Percentiles rank a stretch among this genome's conserved stretches.
These are phyloP conservation scores for Anolis sagrei DNA, from an alignment of 2,113 vertebrate species.

Conservation along the genomic window DNA sequence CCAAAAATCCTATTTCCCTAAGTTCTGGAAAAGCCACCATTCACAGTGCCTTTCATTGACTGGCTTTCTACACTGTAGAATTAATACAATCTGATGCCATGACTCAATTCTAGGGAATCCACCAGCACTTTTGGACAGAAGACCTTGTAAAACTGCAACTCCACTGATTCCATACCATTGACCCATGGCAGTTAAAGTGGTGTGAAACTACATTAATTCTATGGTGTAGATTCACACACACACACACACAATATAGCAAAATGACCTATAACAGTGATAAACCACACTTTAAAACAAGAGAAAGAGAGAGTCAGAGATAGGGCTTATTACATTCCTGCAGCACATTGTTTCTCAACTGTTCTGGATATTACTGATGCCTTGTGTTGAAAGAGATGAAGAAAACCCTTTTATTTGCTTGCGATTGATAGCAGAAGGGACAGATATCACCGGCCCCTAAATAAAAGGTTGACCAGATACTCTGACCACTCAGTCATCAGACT, in stretches of 20 bases:
- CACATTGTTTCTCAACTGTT: constrained; percentile 44
- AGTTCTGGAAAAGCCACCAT: neutral
- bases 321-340: neutral
- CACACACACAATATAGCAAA: neutral
- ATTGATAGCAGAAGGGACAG: constrained; percentile 57
- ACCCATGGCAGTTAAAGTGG: no score
- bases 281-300: no score
- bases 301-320: no score
- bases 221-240: no score
- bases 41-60: neutral
- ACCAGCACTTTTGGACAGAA: no score
- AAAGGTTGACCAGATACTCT: constrained; percentile 32
- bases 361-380: constrained; percentile 31
- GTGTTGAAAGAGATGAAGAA: constrained; percentile 59
- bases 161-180: no score
- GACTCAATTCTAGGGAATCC: no score
- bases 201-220: no score
- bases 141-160: no score
- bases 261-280: neutral
- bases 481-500: constrained; percentile 67
- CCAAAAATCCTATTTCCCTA: neutral
- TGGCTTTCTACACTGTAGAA: no score
- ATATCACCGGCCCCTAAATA: neutral
- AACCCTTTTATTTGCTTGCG: constrained; percentile 50
- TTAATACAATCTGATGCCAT: no score